phyloP scores from a whole-genome alignment of 2,113 vertebrate species.

The Labrus mixtus region DNA sequence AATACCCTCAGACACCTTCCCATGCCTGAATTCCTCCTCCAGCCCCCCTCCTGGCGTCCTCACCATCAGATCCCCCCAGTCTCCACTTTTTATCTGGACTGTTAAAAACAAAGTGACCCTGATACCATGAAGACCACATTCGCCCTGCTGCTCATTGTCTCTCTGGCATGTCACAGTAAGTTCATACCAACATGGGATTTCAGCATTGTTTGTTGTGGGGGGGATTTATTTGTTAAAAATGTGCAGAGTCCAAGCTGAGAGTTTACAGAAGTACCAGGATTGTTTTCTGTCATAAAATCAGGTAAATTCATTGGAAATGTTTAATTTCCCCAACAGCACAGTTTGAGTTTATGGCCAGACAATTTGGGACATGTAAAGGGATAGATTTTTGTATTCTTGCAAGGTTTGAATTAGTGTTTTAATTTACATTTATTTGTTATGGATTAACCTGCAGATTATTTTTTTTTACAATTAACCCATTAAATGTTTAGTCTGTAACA shows the following conservation, averaged over 20 bases:
- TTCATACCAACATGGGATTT: slow-evolving; percentile 37
- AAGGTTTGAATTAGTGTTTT: too few relatives aligned
- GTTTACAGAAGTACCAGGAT: background rate
- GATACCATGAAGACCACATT: slow-evolving; percentile 82
- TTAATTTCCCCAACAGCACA: too few relatives aligned
- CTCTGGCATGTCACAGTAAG: slow-evolving; percentile 83
- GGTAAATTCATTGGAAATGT: too few relatives aligned
- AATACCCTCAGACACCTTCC: slow-evolving; percentile 69
- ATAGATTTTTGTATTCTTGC: too few relatives aligned
- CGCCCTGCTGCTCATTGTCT: slow-evolving; percentile 77
- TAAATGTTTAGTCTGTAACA: too few relatives aligned
- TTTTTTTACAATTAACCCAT: background rate
- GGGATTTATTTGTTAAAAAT: background rate
- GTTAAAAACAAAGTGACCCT: slow-evolving; percentile 33
- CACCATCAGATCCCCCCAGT: slow-evolving; percentile 26
- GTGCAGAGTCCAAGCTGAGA: background rate
- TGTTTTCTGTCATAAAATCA: background rate
- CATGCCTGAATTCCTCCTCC: slow-evolving; percentile 11
- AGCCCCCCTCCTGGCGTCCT: slow-evolving; percentile 3
- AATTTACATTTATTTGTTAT: too few relatives aligned
- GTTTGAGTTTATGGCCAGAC: background rate
- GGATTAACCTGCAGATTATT: background rate
- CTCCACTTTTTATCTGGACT: slow-evolving; percentile 45
- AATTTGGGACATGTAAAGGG: background rate
- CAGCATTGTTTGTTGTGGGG: background rate